Evolutionary conservation across 2,888 invertebrate genomes (phyloP).

Genomic region (Nineta flava): DNA sequence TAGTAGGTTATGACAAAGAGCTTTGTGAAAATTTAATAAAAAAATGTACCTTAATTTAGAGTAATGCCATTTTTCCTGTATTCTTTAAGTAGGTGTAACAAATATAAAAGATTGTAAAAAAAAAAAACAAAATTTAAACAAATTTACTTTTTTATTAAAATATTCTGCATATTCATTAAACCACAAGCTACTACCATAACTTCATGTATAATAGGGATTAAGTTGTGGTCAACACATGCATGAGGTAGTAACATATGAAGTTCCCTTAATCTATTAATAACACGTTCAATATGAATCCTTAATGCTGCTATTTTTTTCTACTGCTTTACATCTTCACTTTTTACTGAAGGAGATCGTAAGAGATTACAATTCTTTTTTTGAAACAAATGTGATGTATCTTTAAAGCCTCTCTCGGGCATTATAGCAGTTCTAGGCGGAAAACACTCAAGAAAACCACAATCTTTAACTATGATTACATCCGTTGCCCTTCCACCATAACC

Average conservation of each 20-base stretch:
- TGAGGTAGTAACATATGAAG: conserved; percentile 7
- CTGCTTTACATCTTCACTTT: conserved; percentile 4
- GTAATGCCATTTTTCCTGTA: conserved; percentile 11
- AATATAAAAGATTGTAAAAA: not conserved
- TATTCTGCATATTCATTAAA: not conserved
- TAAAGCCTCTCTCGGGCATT: not conserved
- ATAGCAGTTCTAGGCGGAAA: not conserved
- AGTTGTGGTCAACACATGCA: conserved; percentile 2
- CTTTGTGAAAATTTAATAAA: conserved; percentile 9
- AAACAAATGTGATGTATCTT: not conserved
- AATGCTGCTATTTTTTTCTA: conserved; percentile 7
- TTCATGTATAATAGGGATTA: conserved; percentile 6
- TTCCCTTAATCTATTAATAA: conserved; percentile 8
- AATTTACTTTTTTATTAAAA: not conserved
- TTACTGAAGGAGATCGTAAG: not conserved
- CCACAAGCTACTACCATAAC: conserved; percentile 5
- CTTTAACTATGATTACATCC: not conserved
- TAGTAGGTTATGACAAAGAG: conserved; percentile 6
- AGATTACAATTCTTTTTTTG: not conserved
- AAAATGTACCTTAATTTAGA: conserved; percentile 12
- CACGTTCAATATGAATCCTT: conserved; percentile 9
- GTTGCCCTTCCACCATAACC: not conserved
- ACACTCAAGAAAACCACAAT: not conserved
- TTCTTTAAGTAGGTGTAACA: not conserved
- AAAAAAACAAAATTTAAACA: not conserved